Conservation (phyloP, 2,797 vertebrate genomes). For the Melanotaenia parkinsoni region DNA sequence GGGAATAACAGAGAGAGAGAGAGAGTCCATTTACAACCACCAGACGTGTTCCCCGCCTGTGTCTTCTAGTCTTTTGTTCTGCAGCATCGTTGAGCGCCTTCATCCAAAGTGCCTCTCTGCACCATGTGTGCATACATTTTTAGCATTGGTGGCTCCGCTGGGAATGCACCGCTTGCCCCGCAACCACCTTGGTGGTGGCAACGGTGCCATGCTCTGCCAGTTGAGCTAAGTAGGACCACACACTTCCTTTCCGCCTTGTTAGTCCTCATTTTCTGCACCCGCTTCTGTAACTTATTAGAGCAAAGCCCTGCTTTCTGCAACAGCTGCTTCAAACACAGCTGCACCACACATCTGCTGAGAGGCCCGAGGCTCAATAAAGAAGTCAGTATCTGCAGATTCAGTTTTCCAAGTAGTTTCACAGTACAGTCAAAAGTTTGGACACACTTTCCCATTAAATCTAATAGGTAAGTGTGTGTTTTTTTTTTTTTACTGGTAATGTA, state of each 20-base stretch:
- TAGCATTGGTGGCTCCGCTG: conserved; percentile 23
- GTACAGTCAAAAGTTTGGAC: no score
- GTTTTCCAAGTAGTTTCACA: conserved; percentile 5
- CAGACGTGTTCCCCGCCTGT: conserved; percentile 46
- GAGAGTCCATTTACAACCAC: conserved; percentile 54
- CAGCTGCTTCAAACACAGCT: conserved; percentile 38
- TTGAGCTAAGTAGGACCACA: conserved; percentile 57
- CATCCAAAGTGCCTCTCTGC: conserved; percentile 41
- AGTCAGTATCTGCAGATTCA: conserved; percentile 7
- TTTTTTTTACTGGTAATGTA: no score
- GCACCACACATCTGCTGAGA: conserved; percentile 13
- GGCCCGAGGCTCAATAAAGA: background rate
- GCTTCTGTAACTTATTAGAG: conserved; percentile 49
- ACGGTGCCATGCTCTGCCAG: conserved; percentile 47
- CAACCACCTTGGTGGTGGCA: conserved; percentile 15
- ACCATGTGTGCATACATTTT: conserved; percentile 39
- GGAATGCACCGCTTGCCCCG: conserved; percentile 17
- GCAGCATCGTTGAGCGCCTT: conserved; percentile 46
- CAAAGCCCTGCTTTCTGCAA: conserved; percentile 10
- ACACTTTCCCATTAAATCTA: no score
- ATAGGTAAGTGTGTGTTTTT: no score
- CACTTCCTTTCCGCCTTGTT: conserved; percentile 52
- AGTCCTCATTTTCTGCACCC: conserved; percentile 17
- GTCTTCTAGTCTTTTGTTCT: conserved; percentile 54
- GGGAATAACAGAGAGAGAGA: conserved; percentile 58